Evolutionary conservation across 2,797 vertebrate species (phyloP), one percentile per base, ranked within the genome.

Genomic region (Catostomus latipinnis): DNA sequence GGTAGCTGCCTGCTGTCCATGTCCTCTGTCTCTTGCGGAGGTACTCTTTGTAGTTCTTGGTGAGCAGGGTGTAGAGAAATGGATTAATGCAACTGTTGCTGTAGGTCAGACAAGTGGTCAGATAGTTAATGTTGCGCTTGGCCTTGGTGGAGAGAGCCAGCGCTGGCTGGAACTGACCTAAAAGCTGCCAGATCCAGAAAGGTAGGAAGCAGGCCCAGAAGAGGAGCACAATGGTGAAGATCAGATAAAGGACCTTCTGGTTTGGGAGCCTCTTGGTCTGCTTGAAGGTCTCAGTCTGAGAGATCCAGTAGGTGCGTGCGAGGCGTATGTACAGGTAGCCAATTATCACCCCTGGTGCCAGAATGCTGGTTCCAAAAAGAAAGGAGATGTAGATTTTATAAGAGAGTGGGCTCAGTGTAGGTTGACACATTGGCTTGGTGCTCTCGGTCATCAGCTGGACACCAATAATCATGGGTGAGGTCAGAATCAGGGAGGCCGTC

Each of bases 121-220:
- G 86, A 76, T 97, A 97, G 88, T 97, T 98, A 88, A 97, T 94
- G 87, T 96, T 96, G 76, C 95, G 94, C 79, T 93, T 94, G 84
- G 92, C 93, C 87, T 95, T 95, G 72, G 71, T 81, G 62, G 95
- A 96, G 48, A 97, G 89, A 6, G 88, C 34, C 87, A 97, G 87
- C 0, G 90, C 88, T 9, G 94, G 92, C 0, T 93, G 89, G 87
- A 95, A 98, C 84, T 95, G 94, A 81, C 88, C 87, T 65, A 97
- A 91, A 22, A 98, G 94, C 82, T 98, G 96, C 96, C 96, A 98
- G 87, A 96, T 94, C 96, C 96, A 98, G 90, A 98, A 98, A n/a
- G 96, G 96, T 81, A 98, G 87, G 90, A 98, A 98, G 80, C 96
- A 98, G n/a, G 96, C 96, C 96, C 96, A 97, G 90, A 96, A 98